Percentiles rank a stretch among this genome's conserved stretches.
phyloP scores from a whole-genome alignment of 2,888 invertebrate genomes.

The Noctua janthe region DNA sequence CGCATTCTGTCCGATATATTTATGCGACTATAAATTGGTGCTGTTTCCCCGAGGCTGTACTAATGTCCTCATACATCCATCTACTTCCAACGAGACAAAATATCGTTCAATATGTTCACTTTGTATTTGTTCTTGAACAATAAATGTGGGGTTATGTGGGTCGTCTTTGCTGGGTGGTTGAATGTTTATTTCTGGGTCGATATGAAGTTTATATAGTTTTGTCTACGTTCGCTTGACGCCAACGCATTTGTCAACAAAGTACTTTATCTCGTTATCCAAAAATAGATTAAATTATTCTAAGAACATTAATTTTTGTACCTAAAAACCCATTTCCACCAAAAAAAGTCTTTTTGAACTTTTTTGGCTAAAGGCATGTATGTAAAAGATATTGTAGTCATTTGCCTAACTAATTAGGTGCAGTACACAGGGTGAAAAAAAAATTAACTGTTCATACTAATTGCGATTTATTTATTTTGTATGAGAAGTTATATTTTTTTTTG shows the following conservation, averaged over 20 bases:
- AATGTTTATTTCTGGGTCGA: slow-evolving; percentile 26
- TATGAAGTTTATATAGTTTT: slow-evolving; percentile 6
- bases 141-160: slow-evolving; percentile 29
- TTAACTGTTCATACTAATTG: too few species aligned
- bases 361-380: not conserved
- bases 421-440: not conserved
- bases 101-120: slow-evolving; percentile 59
- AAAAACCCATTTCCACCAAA: not conserved
- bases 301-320: not conserved
- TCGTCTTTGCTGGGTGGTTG: slow-evolving; percentile 33
- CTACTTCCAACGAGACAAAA: slow-evolving; percentile 58
- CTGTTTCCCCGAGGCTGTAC: slow-evolving; percentile 62
- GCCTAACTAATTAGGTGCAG: not conserved
- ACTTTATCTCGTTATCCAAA: not conserved
- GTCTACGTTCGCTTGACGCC: not conserved
- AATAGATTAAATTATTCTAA: not conserved
- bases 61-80: slow-evolving; percentile 66
- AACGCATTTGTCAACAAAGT: not conserved
- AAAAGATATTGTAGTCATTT: not conserved
- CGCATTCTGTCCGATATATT: slow-evolving; percentile 62
- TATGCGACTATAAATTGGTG: slow-evolving; percentile 67
- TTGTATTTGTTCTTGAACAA: slow-evolving; percentile 57
- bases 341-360: not conserved
- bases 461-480: not conserved
- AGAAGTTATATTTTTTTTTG: not conserved